Conservation (phyloP, 2,113 vertebrate genomes). For the Seriola aureovittata region DNA sequence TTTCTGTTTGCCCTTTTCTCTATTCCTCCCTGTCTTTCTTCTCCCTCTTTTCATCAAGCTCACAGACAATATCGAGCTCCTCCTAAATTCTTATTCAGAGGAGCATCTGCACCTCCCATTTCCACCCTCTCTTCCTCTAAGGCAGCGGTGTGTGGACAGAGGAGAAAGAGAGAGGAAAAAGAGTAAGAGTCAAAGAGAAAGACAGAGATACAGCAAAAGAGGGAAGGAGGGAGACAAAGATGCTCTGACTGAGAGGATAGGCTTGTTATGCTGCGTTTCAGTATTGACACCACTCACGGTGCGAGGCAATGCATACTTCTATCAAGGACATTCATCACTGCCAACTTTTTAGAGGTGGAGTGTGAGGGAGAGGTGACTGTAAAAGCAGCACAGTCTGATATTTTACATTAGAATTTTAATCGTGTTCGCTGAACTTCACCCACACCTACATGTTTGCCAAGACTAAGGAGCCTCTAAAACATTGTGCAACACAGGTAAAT, state of each 20-base stretch:
- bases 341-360: constrained; percentile 25
- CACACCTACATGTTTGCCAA: constrained; percentile 2
- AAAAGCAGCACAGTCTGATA: background rate
- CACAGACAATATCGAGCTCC: constrained; percentile 60
- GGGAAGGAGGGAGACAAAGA: constrained; percentile 13
- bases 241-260: constrained; percentile 9
- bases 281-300: constrained; percentile 32
- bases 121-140: background rate
- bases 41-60: constrained; percentile 69
- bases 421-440: constrained; percentile 5
- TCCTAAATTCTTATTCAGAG: constrained; percentile 60
- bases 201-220: constrained; percentile 12
- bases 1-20: constrained; percentile 61
- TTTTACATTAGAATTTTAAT: constrained; percentile 17
- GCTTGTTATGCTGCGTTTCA: constrained; percentile 26
- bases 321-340: constrained; percentile 43
- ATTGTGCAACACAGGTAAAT: background rate
- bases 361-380: background rate
- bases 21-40: constrained; percentile 64
- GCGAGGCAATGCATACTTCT: constrained; percentile 4
- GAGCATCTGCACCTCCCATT: constrained; percentile 47
- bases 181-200: constrained; percentile 20
- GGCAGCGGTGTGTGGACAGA: background rate
- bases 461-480: background rate
- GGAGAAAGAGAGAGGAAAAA: background rate